phyloP scores from a whole-genome alignment of 2,797 vertebrate genomes.

The Pangasius macronema region DNA sequence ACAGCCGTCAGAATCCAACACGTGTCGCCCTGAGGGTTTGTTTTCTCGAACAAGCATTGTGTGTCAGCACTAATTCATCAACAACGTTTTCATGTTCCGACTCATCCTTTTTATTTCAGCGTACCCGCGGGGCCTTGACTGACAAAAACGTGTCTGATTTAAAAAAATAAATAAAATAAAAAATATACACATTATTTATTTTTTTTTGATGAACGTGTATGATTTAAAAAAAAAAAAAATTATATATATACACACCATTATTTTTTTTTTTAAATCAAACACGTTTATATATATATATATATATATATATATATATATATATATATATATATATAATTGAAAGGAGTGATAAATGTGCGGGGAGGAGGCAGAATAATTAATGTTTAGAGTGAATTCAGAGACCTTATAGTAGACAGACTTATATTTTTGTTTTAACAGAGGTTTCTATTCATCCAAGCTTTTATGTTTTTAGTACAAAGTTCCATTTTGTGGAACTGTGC shows the following conservation, averaged over 20 bases:
- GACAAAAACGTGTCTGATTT: neutral
- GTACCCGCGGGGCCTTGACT: neutral
- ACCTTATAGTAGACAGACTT: neutral
- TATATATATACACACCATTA: too few species aligned
- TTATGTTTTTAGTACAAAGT: neutral
- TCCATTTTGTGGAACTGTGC: neutral
- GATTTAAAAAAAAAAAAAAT: neutral
- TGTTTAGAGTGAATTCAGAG: neutral
- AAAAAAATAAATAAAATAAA: neutral
- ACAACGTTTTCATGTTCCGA: constrained; percentile 11
- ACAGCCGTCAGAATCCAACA: neutral
- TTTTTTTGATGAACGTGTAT: too few species aligned
- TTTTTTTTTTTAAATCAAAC: too few species aligned
- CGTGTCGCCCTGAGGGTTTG: neutral
- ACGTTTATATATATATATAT: too few species aligned
- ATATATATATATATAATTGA: too few species aligned
- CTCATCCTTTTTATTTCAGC: constrained; percentile 6
- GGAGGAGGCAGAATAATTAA: neutral
- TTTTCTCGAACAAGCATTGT: constrained; percentile 8
- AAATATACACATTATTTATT: too few species aligned
- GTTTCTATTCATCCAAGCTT: neutral
- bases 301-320: too few species aligned
- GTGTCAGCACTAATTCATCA: constrained; percentile 20
- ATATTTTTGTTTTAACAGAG: neutral
- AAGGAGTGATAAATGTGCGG: neutral